Base-by-base conservation (phyloP, 2,888 invertebrate genomes). In the Pycnomerus fuliginosus region DNA sequence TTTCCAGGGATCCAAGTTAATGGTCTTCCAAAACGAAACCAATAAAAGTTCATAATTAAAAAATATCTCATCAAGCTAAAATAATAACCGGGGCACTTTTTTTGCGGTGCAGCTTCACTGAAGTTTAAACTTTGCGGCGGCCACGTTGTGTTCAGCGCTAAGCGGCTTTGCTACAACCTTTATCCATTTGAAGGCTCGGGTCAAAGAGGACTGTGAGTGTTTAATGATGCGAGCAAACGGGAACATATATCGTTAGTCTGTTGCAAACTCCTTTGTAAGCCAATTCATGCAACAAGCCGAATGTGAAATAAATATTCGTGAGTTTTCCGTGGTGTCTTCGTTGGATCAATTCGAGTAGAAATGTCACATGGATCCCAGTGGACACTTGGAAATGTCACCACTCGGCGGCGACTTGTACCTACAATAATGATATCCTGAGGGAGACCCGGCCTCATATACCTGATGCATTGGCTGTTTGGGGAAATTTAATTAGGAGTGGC, bases 381-480 rank as follows among this genome's bases (percentile, higher is more conserved):
- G 70, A 60, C 59, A 52, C 57, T 56, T 65, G 62, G 47, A 71
- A 71, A 71, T 71, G 71, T 71, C 71, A 70, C 67, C 70, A 70
- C 70, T 70, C 68, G 63, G 61, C 65, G 58, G 60, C 61, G 63
- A 66, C 65, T 69, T 68, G 65, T 67, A 70, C 65, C 62, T 66
- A 66, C 67, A 68, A 69, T 69, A 69, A 68, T 67, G 65, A 63
- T 64, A 65, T 67, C 68, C 64, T 67, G 47, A 35, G 64, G 68
- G 69, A 62, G 38, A 27, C 32, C 13, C 37, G 36, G 28, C 42
- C 46, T 23, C n/a, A n/a, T n/a, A n/a, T n/a, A n/a, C n/a, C n/a
- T n/a, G n/a, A n/a, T n/a, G n/a, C n/a, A n/a, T n/a, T n/a, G n/a
- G n/a, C n/a, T n/a, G n/a, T n/a, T n/a, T n/a, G n/a, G n/a, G n/a